A percentile compares a stretch with the other conserved stretches of the same genome.
Conservation (phyloP, 2,113 vertebrate genomes). For the Chrysemys picta region DNA sequence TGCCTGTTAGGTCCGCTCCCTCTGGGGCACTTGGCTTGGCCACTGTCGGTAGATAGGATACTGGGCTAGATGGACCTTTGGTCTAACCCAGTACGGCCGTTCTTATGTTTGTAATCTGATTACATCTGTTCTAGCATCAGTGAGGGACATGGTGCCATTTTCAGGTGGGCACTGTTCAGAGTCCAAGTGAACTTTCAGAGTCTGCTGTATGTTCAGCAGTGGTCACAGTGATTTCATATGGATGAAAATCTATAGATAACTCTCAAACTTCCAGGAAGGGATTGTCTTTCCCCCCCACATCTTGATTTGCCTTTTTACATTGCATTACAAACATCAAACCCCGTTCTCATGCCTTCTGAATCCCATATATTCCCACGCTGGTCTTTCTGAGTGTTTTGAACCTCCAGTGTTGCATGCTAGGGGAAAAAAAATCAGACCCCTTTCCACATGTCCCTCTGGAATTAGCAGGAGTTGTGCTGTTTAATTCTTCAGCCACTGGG, state of each 20-base stretch:
- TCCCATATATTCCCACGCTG: neutral
- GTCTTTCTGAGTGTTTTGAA: neutral
- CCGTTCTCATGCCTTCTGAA: neutral
- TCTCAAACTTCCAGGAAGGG: constrained; percentile 42
- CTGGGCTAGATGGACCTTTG: no score
- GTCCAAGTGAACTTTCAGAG: constrained; percentile 38
- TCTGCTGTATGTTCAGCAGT: constrained; percentile 59
- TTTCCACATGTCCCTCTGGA: accelerated
- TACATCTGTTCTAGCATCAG: neutral
- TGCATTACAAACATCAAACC: accelerated
- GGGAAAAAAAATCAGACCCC: neutral
- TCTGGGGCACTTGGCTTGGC: no score
- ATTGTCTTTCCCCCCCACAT: neutral
- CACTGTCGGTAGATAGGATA: no score
- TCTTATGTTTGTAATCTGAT: neutral
- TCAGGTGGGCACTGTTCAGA: constrained; percentile 31
- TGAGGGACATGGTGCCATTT: neutral
- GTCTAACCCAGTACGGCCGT: no score
- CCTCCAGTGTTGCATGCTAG: accelerated
- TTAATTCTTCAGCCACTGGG: neutral
- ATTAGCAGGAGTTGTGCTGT: neutral
- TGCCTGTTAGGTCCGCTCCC: no score
- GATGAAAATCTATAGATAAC: constrained; percentile 18
- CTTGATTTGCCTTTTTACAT: neutral
- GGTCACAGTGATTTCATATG: constrained; percentile 37